Evolutionary conservation across 2,888 invertebrate genomes (phyloP).

Genomic region (Rapana venosa): DNA sequence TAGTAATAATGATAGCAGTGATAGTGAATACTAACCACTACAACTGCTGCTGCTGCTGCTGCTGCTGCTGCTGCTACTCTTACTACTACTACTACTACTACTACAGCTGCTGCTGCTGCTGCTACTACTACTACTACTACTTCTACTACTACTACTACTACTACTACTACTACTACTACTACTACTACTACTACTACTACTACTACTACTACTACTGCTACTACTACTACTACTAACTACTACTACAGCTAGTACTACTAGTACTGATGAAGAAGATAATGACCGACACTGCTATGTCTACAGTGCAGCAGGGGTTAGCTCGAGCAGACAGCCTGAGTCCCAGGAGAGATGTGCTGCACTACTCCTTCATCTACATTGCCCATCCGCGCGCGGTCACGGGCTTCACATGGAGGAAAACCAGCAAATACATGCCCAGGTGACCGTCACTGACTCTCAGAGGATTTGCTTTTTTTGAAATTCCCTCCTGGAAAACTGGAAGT

Average conservation of each 20-base stretch:
- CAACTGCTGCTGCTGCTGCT: too few species aligned
- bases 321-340: conserved; percentile 73
- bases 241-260: too few species aligned
- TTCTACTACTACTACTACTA: neutral
- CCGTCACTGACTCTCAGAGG: conserved; percentile 56
- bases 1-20: too few species aligned
- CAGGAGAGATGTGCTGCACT: conserved; percentile 85
- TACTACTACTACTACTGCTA: too few species aligned
- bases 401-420: conserved; percentile 98
- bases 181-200: neutral
- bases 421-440: conserved; percentile 99
- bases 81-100: too few species aligned
- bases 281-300: neutral
- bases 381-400: conserved; percentile 98
- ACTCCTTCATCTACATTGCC: conserved; percentile 84
- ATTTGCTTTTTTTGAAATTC: too few species aligned
- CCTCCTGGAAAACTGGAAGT: too few species aligned
- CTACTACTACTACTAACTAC: too few species aligned
- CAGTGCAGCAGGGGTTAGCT: conserved; percentile 58
- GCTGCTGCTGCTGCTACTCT: too few species aligned
- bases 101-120: neutral
- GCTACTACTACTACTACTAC: neutral
- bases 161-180: neutral
- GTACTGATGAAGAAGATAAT: too few species aligned
- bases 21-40: too few species aligned